Base-by-base conservation (phyloP, 2,888 invertebrate genomes). In the Sceliomorpha sp. region DNA sequence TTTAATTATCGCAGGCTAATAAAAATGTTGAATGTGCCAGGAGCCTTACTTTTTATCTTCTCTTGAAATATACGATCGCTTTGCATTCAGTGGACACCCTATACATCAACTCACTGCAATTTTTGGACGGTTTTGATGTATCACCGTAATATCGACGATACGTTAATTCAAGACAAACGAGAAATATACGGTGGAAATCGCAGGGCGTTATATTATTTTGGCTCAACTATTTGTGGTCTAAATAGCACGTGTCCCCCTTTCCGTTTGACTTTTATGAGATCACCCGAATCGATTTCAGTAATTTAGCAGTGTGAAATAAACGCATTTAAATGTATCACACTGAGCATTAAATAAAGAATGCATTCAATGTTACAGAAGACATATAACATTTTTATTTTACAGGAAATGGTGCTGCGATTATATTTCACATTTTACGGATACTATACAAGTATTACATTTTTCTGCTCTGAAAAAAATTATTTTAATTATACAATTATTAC, bases 101-200 rank as follows among this genome's bases (percentile, higher is more conserved):
- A 81, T 80, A 78, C 75, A 81, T 82, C 82, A 79, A 76, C 74
- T 73, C 73, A 56, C 20, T 48, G 77, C 78, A 80, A 80, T 82
- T 83, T 83, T 83, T 77, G 72, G 79, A 75, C 60, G 47, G 64
- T 78, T 82, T 83, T 83, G 83, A 83, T 82, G 80, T 77, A 82
- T 83, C 75, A 79, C 77, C 73, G 79, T 78, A 80, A 80, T 83
- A 83, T 81, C 81, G 80, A 71, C 79, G 83, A 83, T 83, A 79
- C 81, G 82, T 83, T 83, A 82, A 83, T 82, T 79, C 78, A 79
- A 78, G 73, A 74, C 73, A 80, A 83, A 79, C 76, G 75, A 79
- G 75, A 79, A 79, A 79, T 82, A 79, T 76, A 80, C 68, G 55
- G 44, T 48, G 32, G 14, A 50, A 67, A 55, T 53, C 45, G 36